These are phyloP conservation scores for Pagetopsis macropterus DNA, from an alignment of 2,797 vertebrate genomes.

Conservation along the genomic window DNA sequence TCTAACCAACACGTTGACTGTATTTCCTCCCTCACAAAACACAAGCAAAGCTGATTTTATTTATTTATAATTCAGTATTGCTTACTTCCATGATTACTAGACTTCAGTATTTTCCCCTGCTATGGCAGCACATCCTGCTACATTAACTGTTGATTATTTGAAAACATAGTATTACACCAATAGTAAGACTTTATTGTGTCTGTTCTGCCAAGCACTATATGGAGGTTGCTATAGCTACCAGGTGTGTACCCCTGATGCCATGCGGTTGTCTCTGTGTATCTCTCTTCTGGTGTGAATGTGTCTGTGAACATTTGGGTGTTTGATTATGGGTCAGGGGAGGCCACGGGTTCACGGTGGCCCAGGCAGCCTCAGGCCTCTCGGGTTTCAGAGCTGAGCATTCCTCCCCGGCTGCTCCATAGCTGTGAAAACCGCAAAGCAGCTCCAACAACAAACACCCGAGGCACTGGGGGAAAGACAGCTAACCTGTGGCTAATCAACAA, in stretches of 20 bases:
- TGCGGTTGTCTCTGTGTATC: neutral
- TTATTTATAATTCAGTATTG: neutral
- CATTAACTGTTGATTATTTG: neutral
- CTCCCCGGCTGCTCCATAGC: conserved; percentile 78
- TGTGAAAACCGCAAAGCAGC: conserved; percentile 84
- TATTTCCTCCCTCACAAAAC: neutral
- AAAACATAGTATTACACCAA: neutral
- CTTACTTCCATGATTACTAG: neutral
- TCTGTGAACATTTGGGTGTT: conserved; percentile 52
- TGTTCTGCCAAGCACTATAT: neutral
- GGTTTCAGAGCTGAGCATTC: conserved; percentile 83
- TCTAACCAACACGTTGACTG: neutral
- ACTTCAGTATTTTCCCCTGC: neutral
- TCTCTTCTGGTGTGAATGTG: conserved; percentile 29
- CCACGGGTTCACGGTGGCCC: conserved; percentile 71
- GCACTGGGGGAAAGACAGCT: conserved; percentile 61
- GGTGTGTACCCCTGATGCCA: conserved; percentile 11
- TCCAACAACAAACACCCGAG: conserved; percentile 82
- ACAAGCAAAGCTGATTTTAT: neutral
- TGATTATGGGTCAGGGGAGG: conserved; percentile 76
- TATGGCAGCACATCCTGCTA: neutral
- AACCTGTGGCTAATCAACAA: conserved; percentile 75
- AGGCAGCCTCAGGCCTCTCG: conserved; percentile 74
- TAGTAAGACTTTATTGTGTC: neutral
- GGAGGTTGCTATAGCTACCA: neutral